Evolutionary conservation across 1,140 invertebrate genomes (phyloP).

Genomic region (Daktulosphaira vitifoliae): DNA sequence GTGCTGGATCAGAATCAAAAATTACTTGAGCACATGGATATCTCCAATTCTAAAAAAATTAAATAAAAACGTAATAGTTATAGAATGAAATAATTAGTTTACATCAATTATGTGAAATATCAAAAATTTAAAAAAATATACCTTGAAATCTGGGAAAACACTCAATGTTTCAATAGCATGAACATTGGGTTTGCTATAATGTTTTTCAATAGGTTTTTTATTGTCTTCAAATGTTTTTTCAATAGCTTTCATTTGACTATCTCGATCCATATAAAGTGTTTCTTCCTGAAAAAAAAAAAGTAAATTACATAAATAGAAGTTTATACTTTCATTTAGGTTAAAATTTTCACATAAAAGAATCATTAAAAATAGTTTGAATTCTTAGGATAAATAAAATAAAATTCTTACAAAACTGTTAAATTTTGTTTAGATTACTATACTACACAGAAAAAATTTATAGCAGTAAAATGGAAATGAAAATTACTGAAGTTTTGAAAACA

Average conservation of each 20-base stretch:
- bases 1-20: conserved; percentile 94
- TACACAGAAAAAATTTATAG: no score
- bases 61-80: background rate
- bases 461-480: no score
- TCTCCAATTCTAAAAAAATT: conserved; percentile 71
- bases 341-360: no score
- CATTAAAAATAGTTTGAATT: no score
- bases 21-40: conserved; percentile 97
- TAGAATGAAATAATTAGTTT: background rate
- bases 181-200: conserved; percentile 92
- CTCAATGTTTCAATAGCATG: conserved; percentile 80
- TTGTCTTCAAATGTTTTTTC: conserved; percentile 96
- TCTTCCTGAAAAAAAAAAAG: conserved; percentile 55
- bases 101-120: background rate
- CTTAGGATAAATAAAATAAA: no score
- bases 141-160: conserved; percentile 89
- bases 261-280: conserved; percentile 90
- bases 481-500: no score
- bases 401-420: no score
- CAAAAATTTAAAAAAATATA: conserved; percentile 41
- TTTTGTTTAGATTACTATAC: no score
- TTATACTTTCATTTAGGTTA: no score
- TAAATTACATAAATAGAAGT: no score
- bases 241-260: conserved; percentile 95
- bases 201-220: conserved; percentile 75